Base-by-base conservation (phyloP, 1,140 invertebrate genomes). In the Euborellia annulipes region DNA sequence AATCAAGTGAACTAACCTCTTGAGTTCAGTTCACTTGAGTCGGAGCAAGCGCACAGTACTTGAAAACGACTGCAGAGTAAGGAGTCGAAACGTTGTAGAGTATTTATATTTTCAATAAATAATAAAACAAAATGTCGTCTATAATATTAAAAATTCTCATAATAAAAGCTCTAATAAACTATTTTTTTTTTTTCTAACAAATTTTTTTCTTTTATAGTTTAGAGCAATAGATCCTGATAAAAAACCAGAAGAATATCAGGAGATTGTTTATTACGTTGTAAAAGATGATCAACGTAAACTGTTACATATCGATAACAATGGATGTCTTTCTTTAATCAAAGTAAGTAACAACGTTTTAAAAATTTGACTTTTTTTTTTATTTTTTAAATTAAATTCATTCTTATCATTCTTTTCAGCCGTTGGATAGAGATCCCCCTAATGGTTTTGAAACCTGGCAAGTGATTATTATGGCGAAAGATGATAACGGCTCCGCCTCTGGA, bases 161-260 rank as follows among this genome's bases (percentile, higher is more conserved):
- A n/a, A n/a, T n/a, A n/a, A n/a, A n/a, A n/a, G n/a, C n/a, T n/a
- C n/a, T n/a, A n/a, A n/a, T n/a, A n/a, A n/a, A n/a, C n/a, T n/a
- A n/a, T 47, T 37, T 39, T 23, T 38, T 19, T 46, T 19, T 39
- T 41, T 11, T 40, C 36, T 13, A 16, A 30, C 13, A 27, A 27
- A 4, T 27, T 11, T 27, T 27, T 27, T 27, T 27, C 11, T 27
- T 11, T 27, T 6, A 27, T 11, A 78, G 75, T 68, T 76, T 52
- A 73, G 68, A 64, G 86, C 85, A 2, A 86, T 82, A 58, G 86
- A 90, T 64, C 86, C 86, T 0, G 86, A 90, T 59, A 83, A 87
- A 38, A 74, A 27, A 27, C 23, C 4, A 27, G 23, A 27, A 4
- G 18, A 38, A 27, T 72, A 79, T 49, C 85, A 88, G 57, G 73